A percentile compares a stretch with the other conserved stretches of the same genome.
Evolutionary conservation across 1,140 invertebrate genomes (phyloP).

Genomic region (Notospermus geniculatus): DNA sequence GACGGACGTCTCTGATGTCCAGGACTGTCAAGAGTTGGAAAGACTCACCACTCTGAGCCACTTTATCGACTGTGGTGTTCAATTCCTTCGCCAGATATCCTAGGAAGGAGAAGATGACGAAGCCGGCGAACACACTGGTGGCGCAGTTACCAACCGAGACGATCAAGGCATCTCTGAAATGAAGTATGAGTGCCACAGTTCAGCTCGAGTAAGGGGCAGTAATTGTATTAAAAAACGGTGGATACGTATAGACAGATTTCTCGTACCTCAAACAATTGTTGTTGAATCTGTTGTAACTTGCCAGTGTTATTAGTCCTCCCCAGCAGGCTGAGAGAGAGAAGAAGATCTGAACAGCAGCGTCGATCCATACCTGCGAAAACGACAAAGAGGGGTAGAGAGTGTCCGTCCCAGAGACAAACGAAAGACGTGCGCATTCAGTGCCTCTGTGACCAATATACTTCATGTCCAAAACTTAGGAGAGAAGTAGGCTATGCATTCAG

Average conservation of each 20-base stretch:
- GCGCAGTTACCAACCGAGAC: slow-evolving; percentile 68
- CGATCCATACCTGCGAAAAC: slow-evolving; percentile 42
- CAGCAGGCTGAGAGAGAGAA: slow-evolving; percentile 40
- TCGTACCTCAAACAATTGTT: slow-evolving; percentile 24
- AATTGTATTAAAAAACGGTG: no score
- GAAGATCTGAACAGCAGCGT: slow-evolving; percentile 47
- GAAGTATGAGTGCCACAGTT: slow-evolving; percentile 19
- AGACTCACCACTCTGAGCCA: slow-evolving; percentile 73
- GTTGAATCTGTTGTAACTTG: slow-evolving; percentile 44
- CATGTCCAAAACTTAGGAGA: no score
- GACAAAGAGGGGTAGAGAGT: no score
- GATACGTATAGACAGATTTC: background rate
- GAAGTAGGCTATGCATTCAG: no score
- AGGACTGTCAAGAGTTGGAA: no score
- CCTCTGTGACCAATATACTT: no score
- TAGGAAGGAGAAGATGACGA: slow-evolving; percentile 30
- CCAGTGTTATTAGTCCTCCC: slow-evolving; percentile 41
- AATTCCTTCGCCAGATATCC: slow-evolving; percentile 58
- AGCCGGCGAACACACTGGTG: slow-evolving; percentile 31
- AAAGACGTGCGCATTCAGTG: no score
- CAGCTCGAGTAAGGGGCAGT: no score
- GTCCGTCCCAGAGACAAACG: no score
- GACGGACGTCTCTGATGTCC: no score
- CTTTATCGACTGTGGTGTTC: slow-evolving; percentile 83
- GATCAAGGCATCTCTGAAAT: slow-evolving; percentile 80